phyloP scores from a whole-genome alignment of 1,140 invertebrate genomes.

The Oryzaephilus surinamensis region DNA sequence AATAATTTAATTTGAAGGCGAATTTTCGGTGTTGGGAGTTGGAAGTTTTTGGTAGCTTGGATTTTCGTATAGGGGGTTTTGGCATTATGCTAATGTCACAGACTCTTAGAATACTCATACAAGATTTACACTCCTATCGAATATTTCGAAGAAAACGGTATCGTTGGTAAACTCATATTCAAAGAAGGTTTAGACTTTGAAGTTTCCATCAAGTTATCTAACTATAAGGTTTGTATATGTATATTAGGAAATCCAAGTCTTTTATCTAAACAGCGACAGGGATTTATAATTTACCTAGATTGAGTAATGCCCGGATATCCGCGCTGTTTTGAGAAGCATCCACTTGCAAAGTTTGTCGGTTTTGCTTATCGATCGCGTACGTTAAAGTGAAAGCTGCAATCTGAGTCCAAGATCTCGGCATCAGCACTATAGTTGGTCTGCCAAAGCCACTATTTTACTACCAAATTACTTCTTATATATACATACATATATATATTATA shows the following conservation, averaged over 20 bases:
- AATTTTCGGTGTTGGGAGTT: neutral
- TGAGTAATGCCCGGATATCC: constrained; percentile 15
- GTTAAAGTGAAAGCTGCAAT: constrained; percentile 12
- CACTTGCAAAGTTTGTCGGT: constrained; percentile 13
- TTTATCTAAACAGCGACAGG: constrained; percentile 12
- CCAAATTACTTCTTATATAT: too few species aligned
- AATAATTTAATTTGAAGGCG: neutral
- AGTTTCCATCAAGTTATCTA: constrained; percentile 52
- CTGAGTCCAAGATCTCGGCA: constrained; percentile 11
- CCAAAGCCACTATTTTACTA: constrained; percentile 8
- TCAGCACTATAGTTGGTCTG: too few species aligned
- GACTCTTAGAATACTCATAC: constrained; percentile 69
- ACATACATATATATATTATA: too few species aligned
- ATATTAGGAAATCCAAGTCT: constrained; percentile 13
- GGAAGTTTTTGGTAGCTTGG: constrained; percentile 44
- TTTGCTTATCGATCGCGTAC: constrained; percentile 11
- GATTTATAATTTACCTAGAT: constrained; percentile 20
- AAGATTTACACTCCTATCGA: constrained; percentile 62
- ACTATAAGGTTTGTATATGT: constrained; percentile 44
- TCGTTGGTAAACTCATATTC: constrained; percentile 55
- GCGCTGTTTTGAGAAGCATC: constrained; percentile 12
- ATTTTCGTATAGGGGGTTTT: constrained; percentile 62
- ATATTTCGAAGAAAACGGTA: constrained; percentile 61
- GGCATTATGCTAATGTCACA: constrained; percentile 54
- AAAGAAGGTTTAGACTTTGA: constrained; percentile 55